Percentiles rank a stretch among this genome's conserved stretches.
These are phyloP conservation scores for Corvus hawaiiensis DNA, from an alignment of 2,113 vertebrate species.

Conservation along the genomic window DNA sequence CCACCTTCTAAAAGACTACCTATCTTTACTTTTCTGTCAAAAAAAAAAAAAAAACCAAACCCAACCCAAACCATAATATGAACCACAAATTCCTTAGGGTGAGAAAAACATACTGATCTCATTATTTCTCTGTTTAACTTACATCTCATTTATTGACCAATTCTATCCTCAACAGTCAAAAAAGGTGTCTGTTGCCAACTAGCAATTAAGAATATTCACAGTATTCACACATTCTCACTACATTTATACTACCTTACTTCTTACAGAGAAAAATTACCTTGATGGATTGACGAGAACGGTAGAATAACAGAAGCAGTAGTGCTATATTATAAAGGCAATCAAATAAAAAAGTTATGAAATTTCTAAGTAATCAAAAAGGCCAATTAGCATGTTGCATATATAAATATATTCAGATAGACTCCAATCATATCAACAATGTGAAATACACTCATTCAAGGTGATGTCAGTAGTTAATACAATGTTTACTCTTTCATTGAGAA, in stretches of 20 bases:
- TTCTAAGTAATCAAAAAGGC: neutral
- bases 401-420: neutral
- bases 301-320: neutral
- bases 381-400: neutral
- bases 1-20: neutral
- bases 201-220: neutral
- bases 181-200: neutral
- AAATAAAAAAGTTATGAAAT: neutral
- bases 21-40: neutral
- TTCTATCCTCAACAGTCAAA: neutral
- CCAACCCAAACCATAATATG: neutral
- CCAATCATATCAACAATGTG: neutral
- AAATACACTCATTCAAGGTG: neutral
- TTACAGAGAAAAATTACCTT: neutral
- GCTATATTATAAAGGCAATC: neutral
- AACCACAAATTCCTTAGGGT: neutral
- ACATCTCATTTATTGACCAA: neutral
- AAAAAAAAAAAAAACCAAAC: neutral
- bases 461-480: neutral
- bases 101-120: neutral
- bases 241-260: neutral
- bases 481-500: neutral
- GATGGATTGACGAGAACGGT: neutral
- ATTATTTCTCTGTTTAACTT: neutral
- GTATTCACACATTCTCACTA: neutral